phyloP scores from a whole-genome alignment of 2,888 invertebrate genomes.

The Acanthacorydalis orientalis region DNA sequence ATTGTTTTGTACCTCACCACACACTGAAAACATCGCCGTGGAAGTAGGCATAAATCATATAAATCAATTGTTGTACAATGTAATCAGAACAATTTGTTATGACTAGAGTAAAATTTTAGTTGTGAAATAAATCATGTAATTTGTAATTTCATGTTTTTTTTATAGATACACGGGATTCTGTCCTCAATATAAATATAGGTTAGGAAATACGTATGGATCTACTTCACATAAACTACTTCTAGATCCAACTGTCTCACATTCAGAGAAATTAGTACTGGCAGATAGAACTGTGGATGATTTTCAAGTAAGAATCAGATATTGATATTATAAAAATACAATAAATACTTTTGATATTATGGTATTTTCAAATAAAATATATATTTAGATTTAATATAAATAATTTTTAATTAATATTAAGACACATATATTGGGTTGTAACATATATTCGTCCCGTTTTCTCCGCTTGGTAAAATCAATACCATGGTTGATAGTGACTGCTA shows the following conservation, averaged over 20 bases:
- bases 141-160: background rate
- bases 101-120: background rate
- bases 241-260: slow-evolving; percentile 56
- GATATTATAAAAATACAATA: background rate
- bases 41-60: too few species aligned
- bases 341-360: too few species aligned
- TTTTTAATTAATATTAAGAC: too few species aligned
- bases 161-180: slow-evolving; percentile 60
- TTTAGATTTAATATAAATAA: too few species aligned
- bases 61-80: too few species aligned
- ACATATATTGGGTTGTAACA: too few species aligned
- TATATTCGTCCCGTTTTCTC: too few species aligned
- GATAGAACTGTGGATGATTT: slow-evolving; percentile 44
- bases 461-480: too few species aligned
- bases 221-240: slow-evolving; percentile 55
- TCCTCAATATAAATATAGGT: slow-evolving; percentile 54
- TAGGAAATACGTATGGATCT: slow-evolving; percentile 59
- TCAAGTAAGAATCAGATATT: slow-evolving; percentile 28
- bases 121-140: too few species aligned
- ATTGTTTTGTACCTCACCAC: too few species aligned
- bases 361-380: slow-evolving; percentile 2
- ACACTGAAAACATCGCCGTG: too few species aligned
- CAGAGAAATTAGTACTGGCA: slow-evolving; percentile 49
- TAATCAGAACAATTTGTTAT: background rate
- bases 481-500: too few species aligned